Percentiles rank a stretch among this genome's conserved stretches.
Conservation (phyloP, 2,888 invertebrate species). For the Scaptomyza caliginosa region DNA sequence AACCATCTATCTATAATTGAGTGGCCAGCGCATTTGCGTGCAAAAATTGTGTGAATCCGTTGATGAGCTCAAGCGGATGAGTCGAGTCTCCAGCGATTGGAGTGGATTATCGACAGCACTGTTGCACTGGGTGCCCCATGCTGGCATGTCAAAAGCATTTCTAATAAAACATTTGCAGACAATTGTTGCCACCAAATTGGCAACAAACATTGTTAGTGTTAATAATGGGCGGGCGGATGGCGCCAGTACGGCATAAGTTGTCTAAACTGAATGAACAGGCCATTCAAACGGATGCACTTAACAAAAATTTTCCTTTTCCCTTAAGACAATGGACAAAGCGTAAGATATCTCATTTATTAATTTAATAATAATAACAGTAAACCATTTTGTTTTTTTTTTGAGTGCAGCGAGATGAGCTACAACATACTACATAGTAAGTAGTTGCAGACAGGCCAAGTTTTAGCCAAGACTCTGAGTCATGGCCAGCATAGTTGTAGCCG, state of each 20-base stretch:
- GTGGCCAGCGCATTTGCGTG: constrained; percentile 68
- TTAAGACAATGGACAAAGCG: no score
- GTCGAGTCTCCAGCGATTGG: constrained; percentile 5
- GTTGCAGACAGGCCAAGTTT: constrained; percentile 10
- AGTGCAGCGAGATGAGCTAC: constrained; percentile 58
- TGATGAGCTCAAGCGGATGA: constrained; percentile 63
- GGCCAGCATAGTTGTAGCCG: constrained; percentile 50
- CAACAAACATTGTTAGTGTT: constrained; percentile 60
- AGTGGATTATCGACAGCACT: constrained; percentile 39
- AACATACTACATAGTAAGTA: constrained; percentile 1
- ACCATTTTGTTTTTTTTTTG: no score
- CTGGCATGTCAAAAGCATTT: constrained; percentile 66
- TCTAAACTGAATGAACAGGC: constrained; percentile 37
- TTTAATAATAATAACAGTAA: no score
- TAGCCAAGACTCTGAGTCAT: constrained; percentile 49
- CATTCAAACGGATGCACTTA: constrained; percentile 15
- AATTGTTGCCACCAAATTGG: constrained; percentile 54
- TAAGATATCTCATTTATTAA: no score
- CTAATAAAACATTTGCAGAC: constrained; percentile 73
- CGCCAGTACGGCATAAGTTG: constrained; percentile 56
- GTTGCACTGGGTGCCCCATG: constrained; percentile 34
- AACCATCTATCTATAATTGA: constrained; percentile 48
- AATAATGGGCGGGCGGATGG: constrained; percentile 57
- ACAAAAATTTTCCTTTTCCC: no score
- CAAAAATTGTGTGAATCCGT: constrained; percentile 76